Percentiles rank a stretch among this genome's conserved stretches.
Conservation (phyloP, 2,888 invertebrate species). For the Bembecia ichneumoniformis region DNA sequence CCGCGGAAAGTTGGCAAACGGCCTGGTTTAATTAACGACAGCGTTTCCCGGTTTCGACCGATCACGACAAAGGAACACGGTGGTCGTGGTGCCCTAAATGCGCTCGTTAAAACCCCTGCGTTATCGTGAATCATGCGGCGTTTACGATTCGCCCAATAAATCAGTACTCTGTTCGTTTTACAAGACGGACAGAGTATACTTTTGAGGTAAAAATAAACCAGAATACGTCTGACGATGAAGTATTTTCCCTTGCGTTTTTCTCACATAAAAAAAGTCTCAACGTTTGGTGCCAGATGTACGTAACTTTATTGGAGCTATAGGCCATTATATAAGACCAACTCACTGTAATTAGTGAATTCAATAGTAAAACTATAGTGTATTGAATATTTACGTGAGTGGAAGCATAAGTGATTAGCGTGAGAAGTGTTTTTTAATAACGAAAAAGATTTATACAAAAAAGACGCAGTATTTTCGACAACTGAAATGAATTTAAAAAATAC, state of each 20-base stretch:
- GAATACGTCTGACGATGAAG: constrained; percentile 1
- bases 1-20: constrained; percentile 48
- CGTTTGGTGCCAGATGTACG: no score
- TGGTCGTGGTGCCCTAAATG: constrained; percentile 21
- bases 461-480: no score
- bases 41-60: constrained; percentile 20
- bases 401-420: no score
- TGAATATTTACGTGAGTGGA: no score
- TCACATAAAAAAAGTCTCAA: not conserved
- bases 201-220: constrained; percentile 52
- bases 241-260: not conserved
- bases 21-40: constrained; percentile 18
- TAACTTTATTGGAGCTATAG: no score
- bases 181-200: constrained; percentile 40
- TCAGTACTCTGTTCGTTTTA: constrained; percentile 25
- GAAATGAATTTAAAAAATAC: no score
- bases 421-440: no score
- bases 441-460: no score
- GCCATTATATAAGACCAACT: no score
- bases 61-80: constrained; percentile 3
- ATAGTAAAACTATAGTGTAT: no score
- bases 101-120: constrained; percentile 37
- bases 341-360: no score
- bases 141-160: constrained; percentile 49
- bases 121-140: constrained; percentile 45